Percentiles rank a stretch among this genome's conserved stretches.
These are phyloP conservation scores for Pygocentrus nattereri DNA, from an alignment of 2,797 vertebrate genomes.

Conservation along the genomic window DNA sequence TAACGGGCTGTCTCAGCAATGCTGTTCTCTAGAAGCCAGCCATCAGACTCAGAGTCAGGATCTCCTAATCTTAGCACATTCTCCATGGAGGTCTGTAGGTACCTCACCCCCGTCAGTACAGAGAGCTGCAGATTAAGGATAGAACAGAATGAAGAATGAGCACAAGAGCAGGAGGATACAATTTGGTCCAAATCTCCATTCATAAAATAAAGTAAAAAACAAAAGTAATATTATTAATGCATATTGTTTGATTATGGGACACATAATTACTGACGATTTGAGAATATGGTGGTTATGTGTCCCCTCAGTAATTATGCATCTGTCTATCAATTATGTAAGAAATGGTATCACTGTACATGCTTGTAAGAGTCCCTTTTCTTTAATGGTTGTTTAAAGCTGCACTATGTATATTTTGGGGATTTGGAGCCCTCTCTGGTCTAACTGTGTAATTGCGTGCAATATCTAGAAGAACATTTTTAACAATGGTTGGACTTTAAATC, in stretches of 20 bases:
- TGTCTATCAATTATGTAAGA: too few relatives aligned
- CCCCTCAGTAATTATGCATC: too few relatives aligned
- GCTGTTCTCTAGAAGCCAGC: constrained; percentile 89
- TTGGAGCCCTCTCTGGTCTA: too few relatives aligned
- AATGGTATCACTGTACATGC: too few relatives aligned
- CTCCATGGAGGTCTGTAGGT: constrained; percentile 91
- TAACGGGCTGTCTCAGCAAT: constrained; percentile 85
- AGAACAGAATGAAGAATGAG: not conserved
- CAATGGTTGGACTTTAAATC: too few relatives aligned
- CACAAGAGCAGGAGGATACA: not conserved
- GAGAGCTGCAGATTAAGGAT: constrained; percentile 77
- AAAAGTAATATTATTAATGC: not conserved
- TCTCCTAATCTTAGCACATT: constrained; percentile 83
- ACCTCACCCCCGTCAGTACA: constrained; percentile 87
- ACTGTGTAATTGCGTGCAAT: too few relatives aligned
- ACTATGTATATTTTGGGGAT: too few relatives aligned
- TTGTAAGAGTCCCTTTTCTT: too few relatives aligned
- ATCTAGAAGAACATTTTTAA: too few relatives aligned
- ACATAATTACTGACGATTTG: not conserved
- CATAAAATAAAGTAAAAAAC: too few relatives aligned
- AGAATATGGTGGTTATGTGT: too few relatives aligned
- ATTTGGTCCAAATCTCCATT: not conserved
- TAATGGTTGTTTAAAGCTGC: too few relatives aligned
- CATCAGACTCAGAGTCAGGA: constrained; percentile 81
- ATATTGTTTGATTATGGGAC: not conserved